Evolutionary conservation across 1,140 invertebrate species (phyloP).

Genomic region (Venustaconcha ellipsiformis): DNA sequence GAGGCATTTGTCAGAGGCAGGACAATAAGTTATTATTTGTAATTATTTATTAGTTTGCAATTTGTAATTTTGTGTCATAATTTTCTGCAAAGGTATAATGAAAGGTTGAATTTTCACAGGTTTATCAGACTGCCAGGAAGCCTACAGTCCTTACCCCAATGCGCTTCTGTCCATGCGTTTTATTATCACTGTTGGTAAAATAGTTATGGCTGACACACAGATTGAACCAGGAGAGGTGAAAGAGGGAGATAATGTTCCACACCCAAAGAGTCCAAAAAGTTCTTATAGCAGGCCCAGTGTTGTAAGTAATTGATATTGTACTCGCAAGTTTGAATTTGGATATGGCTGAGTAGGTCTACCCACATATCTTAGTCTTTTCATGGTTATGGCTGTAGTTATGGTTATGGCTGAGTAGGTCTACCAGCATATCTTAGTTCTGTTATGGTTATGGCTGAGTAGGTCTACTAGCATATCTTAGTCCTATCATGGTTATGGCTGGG

Average conservation of each 20-base stretch:
- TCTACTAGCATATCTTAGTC: too few relatives aligned
- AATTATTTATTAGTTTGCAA: too few relatives aligned
- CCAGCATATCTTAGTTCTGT: too few relatives aligned
- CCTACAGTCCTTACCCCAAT: slow-evolving; percentile 68
- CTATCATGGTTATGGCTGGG: too few relatives aligned
- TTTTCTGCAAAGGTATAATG: slow-evolving; percentile 1
- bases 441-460: too few relatives aligned
- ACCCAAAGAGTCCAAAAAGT: slow-evolving; percentile 24
- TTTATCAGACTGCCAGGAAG: slow-evolving; percentile 60
- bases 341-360: too few relatives aligned
- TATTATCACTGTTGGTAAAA: slow-evolving; percentile 66
- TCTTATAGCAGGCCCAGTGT: slow-evolving; percentile 44
- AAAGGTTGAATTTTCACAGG: slow-evolving; percentile 43
- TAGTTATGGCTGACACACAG: slow-evolving; percentile 59
- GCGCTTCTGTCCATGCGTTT: slow-evolving; percentile 64
- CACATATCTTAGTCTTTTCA: too few relatives aligned
- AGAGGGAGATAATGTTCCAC: slow-evolving; percentile 47
- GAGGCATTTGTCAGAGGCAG: too few relatives aligned
- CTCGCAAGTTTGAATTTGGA: too few relatives aligned
- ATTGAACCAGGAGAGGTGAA: slow-evolving; percentile 59
- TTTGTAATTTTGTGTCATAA: neutral
- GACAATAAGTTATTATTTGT: too few relatives aligned
- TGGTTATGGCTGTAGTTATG: too few relatives aligned
- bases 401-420: too few relatives aligned
- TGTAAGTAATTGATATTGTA: slow-evolving; percentile 10